A percentile compares a stretch with the other conserved stretches of the same genome.
Conservation (phyloP, 2,888 invertebrate species). For the Ochropacha duplaris region DNA sequence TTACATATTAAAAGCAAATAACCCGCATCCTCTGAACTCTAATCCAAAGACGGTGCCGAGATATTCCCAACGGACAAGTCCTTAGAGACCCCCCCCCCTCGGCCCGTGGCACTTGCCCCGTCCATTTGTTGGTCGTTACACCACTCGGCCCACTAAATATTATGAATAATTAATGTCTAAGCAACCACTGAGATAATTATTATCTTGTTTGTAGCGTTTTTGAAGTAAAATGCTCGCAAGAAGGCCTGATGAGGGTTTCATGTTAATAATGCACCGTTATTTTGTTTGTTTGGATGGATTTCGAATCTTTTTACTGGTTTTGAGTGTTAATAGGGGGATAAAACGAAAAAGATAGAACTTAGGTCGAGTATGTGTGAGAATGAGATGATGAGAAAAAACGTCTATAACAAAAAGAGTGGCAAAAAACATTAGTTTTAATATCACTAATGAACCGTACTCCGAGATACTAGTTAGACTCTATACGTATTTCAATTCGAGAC, state of each 20-base stretch:
- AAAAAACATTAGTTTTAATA: too few species aligned
- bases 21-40: constrained; percentile 4
- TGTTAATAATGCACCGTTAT: constrained; percentile 29
- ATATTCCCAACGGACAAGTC: constrained; percentile 3
- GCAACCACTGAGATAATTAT: constrained; percentile 42
- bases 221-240: constrained; percentile 27
- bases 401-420: too few species aligned
- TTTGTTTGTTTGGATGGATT: constrained; percentile 10
- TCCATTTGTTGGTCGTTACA: constrained; percentile 59
- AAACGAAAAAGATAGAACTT: too few species aligned
- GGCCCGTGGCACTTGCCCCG: constrained; percentile 18
- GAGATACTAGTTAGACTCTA: neutral
- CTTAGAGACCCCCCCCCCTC: constrained; percentile 12
- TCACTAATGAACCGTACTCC: too few species aligned
- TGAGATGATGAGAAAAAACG: too few species aligned
- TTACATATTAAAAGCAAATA: constrained; percentile 32
- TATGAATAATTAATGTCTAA: constrained; percentile 59
- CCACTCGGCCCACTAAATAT: constrained; percentile 51
- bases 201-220: constrained; percentile 30
- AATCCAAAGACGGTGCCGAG: constrained; percentile 12
- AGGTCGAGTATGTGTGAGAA: too few species aligned
- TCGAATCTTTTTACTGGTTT: too few species aligned
- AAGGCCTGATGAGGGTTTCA: constrained; percentile 23
- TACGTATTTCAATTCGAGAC: neutral
- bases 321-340: too few species aligned